Conservation (phyloP, 2,113 vertebrate species). For the Tursiops truncatus region DNA sequence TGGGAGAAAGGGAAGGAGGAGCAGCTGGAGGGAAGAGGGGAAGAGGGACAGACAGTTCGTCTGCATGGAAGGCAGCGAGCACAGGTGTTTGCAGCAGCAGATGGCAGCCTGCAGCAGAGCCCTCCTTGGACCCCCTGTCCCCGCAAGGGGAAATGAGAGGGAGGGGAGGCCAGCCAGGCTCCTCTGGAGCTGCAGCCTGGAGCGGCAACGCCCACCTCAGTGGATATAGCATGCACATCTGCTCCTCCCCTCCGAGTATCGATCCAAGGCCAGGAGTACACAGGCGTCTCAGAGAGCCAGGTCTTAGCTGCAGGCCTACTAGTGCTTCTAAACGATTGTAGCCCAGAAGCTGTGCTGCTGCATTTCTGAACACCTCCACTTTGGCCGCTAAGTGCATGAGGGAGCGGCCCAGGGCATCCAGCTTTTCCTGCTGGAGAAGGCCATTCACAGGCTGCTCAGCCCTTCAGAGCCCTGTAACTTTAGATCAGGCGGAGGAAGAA, state of each 20-base stretch:
- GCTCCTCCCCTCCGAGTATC: neutral
- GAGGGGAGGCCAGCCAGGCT: neutral
- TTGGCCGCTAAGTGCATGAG: neutral
- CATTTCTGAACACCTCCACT: neutral
- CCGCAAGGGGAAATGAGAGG: slow-evolving; percentile 54
- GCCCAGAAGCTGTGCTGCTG: neutral
- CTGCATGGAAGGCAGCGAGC: slow-evolving; percentile 26
- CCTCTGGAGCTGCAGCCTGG: neutral
- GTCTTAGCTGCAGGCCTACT: neutral
- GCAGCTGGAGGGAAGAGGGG: neutral
- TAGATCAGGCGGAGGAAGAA: neutral
- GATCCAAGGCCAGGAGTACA: neutral
- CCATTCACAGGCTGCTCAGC: neutral
- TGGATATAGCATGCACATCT: neutral
- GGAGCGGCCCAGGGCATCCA: neutral
- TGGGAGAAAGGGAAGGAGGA: neutral
- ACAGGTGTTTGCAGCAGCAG: slow-evolving; percentile 70
- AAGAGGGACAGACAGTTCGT: slow-evolving; percentile 60
- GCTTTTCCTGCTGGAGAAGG: neutral
- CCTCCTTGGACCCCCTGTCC: neutral
- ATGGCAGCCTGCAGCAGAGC: slow-evolving; percentile 62
- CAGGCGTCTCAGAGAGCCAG: neutral
- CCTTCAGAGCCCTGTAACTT: neutral
- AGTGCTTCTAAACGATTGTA: accelerated
- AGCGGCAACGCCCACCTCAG: neutral